A percentile compares a stretch with the other conserved stretches of the same genome.
Evolutionary conservation across 2,888 invertebrate genomes (phyloP).

Genomic region (Laspeyria flexula): DNA sequence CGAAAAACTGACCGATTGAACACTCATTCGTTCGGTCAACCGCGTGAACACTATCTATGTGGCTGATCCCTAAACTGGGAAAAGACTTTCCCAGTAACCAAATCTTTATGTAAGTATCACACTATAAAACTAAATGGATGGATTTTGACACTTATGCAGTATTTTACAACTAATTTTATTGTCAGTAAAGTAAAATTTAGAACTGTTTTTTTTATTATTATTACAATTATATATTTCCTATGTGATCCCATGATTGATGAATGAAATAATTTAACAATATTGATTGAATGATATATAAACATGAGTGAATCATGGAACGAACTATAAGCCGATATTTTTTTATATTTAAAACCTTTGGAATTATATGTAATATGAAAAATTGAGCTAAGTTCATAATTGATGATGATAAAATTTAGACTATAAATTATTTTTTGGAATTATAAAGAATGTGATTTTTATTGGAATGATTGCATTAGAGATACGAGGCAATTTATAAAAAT

Average conservation of each 20-base stretch:
- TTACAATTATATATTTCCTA: background rate
- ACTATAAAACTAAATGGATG: constrained; percentile 55
- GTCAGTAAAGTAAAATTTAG: constrained; percentile 48
- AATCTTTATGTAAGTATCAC: constrained; percentile 8
- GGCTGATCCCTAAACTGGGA: too few relatives aligned
- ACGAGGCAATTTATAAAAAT: constrained; percentile 34
- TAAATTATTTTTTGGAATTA: constrained; percentile 9
- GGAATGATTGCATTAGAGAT: constrained; percentile 26
- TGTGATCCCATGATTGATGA: constrained; percentile 13
- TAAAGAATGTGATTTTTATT: constrained; percentile 3
- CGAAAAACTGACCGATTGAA: too few relatives aligned
- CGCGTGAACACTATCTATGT: too few relatives aligned
- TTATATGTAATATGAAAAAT: constrained; percentile 29
- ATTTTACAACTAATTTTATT: constrained; percentile 59
- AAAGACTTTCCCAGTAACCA: background rate
- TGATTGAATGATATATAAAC: constrained; percentile 6
- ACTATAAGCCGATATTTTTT: background rate
- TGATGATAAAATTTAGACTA: background rate
- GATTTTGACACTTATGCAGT: constrained; percentile 58
- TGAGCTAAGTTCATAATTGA: constrained; percentile 33
- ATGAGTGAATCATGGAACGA: background rate
- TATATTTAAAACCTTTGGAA: background rate
- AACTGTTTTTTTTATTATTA: background rate
- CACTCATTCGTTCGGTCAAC: too few relatives aligned
- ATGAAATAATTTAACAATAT: constrained; percentile 7